Conservation (phyloP, 2,797 vertebrate genomes). For the Anableps anableps region DNA sequence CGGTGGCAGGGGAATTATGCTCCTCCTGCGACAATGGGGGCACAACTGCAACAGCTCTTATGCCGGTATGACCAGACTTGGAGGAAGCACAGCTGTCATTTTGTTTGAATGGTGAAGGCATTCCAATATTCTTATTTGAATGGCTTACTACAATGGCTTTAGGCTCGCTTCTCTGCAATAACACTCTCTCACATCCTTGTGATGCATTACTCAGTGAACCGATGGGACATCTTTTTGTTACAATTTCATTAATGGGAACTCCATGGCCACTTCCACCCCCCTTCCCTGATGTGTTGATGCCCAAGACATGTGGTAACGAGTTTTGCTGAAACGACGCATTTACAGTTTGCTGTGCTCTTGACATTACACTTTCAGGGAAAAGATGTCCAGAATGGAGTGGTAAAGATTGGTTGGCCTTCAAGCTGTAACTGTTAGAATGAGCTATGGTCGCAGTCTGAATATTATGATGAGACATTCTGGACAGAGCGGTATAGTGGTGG, state of each 20-base stretch:
- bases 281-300: neutral
- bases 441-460: neutral
- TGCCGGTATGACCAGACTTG: constrained; percentile 13
- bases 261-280: neutral
- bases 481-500: neutral
- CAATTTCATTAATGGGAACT: neutral
- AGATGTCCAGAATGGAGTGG: neutral
- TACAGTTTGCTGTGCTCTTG: neutral
- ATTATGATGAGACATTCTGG: constrained; percentile 9
- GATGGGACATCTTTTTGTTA: neutral
- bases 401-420: neutral
- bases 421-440: neutral
- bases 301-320: neutral
- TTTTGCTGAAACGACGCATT: neutral
- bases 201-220: neutral
- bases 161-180: neutral
- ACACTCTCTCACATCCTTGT: neutral
- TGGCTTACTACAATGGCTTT: neutral
- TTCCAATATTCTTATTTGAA: neutral
- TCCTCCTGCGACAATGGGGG: constrained; percentile 64
- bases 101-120: neutral
- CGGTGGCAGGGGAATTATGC: neutral
- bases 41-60: constrained; percentile 74
- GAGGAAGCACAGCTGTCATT: constrained; percentile 5
- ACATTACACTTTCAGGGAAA: neutral